Percentiles rank a stretch among this genome's conserved stretches.
Conservation (phyloP, 2,888 invertebrate genomes). For the Electrophaes corylata region DNA sequence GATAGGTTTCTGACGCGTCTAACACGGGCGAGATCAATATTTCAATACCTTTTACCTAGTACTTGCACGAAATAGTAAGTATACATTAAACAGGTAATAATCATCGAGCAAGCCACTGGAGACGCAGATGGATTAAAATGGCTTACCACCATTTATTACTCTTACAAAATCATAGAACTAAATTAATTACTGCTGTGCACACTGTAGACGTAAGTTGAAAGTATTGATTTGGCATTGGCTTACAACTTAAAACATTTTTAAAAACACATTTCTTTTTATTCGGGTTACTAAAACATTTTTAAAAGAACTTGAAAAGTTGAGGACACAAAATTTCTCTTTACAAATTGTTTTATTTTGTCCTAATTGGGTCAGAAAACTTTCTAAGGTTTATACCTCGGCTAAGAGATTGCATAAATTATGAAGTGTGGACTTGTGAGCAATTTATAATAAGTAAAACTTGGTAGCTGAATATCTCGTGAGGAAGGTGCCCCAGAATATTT, state of each 20-base stretch:
- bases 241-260: background rate
- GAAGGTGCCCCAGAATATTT: background rate
- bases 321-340: conserved; percentile 24
- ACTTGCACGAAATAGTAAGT: too few species aligned
- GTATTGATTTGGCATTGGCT: too few species aligned
- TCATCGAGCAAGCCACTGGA: too few species aligned
- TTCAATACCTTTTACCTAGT: too few species aligned
- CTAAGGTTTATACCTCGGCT: conserved; percentile 34
- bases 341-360: conserved; percentile 31
- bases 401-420: conserved; percentile 39
- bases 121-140: too few species aligned
- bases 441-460: conserved; percentile 40
- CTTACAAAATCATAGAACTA: too few species aligned
- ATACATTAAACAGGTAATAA: too few species aligned
- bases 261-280: background rate
- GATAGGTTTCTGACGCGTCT: too few species aligned
- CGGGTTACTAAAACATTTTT: background rate
- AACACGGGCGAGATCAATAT: too few species aligned
- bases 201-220: too few species aligned
- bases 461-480: conserved; percentile 12
- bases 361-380: conserved; percentile 42
- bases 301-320: conserved; percentile 21
- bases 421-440: conserved; percentile 33
- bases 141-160: too few species aligned
- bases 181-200: too few species aligned